phyloP scores from a whole-genome alignment of 2,888 invertebrate genomes.

The Agapetus fuscipes region DNA sequence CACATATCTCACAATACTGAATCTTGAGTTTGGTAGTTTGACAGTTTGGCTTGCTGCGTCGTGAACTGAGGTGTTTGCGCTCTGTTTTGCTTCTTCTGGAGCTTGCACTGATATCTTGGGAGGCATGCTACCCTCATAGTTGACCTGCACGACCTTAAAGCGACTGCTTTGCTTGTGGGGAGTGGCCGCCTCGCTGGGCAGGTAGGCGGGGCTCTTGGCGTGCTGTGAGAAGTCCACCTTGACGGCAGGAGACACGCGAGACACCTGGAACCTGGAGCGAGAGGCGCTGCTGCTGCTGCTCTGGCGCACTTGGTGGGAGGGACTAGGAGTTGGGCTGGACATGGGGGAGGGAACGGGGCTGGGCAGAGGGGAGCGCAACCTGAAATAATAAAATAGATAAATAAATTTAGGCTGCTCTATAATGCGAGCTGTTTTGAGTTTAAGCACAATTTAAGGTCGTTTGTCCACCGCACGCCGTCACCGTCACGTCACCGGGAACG shows the following conservation, averaged over 20 bases:
- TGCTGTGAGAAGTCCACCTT: no score
- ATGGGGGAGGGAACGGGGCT: conserved; percentile 55
- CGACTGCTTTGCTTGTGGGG: conserved; percentile 25
- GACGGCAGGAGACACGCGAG: conserved; percentile 34
- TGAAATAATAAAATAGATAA: no score
- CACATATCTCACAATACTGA: conserved; percentile 14
- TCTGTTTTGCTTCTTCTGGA: conserved; percentile 25
- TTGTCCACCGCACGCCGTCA: no score
- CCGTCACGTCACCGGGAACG: no score
- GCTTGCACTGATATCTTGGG: conserved; percentile 25
- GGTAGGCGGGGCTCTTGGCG: conserved; percentile 36
- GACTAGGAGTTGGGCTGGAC: conserved; percentile 55
- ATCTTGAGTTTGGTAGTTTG: conserved; percentile 8
- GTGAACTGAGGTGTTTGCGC: conserved; percentile 2
- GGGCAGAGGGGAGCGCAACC: conserved; percentile 59
- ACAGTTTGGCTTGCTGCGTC: conserved; percentile 9
- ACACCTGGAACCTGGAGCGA: conserved; percentile 40
- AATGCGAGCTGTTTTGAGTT: no score
- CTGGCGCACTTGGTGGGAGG: conserved; percentile 31
- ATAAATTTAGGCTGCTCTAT: not conserved
- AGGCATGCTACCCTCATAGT: no score
- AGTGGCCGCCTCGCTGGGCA: conserved; percentile 25
- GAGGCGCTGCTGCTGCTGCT: no score
- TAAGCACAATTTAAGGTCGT: no score
- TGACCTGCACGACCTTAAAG: no score